Conservation (phyloP, 2,888 invertebrate genomes). For the Morpho achilles region DNA sequence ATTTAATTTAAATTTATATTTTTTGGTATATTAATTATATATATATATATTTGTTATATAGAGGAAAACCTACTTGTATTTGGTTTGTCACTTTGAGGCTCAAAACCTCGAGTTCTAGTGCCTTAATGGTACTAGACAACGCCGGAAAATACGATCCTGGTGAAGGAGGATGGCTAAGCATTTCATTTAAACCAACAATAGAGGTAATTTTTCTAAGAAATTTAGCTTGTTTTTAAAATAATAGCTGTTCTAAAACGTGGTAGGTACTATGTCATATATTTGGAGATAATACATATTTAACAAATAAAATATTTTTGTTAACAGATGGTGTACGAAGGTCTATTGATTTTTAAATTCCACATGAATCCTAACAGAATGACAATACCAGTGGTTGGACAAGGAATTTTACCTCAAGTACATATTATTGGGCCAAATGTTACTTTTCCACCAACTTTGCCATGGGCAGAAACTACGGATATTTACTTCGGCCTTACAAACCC, state of each 20-base stretch:
- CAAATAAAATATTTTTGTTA: slow-evolving; percentile 15
- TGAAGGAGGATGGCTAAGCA: slow-evolving; percentile 68
- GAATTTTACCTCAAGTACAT: slow-evolving; percentile 73
- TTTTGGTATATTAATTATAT: neutral
- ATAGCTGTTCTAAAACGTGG: too few relatives aligned
- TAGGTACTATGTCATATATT: slow-evolving; percentile 3
- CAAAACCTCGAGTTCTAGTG: slow-evolving; percentile 47
- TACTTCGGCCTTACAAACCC: slow-evolving; percentile 81
- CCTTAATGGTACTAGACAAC: slow-evolving; percentile 54
- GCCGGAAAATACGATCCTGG: slow-evolving; percentile 73
- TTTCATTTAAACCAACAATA: slow-evolving; percentile 79
- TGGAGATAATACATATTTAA: neutral
- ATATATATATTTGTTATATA: slow-evolving; percentile 36
- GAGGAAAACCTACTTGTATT: slow-evolving; percentile 76
- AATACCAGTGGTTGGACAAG: slow-evolving; percentile 73
- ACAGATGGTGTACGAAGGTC: slow-evolving; percentile 63
- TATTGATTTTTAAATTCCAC: slow-evolving; percentile 65
- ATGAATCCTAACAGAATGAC: slow-evolving; percentile 69
- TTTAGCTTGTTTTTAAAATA: too few relatives aligned
- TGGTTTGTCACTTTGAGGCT: slow-evolving; percentile 71
- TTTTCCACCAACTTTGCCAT: slow-evolving; percentile 82
- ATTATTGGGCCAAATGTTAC: slow-evolving; percentile 70
- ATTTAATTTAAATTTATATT: neutral
- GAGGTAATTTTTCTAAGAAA: slow-evolving; percentile 40
- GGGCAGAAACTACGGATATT: slow-evolving; percentile 77